phyloP scores from a whole-genome alignment of 2,888 invertebrate species.

The Chrysopilus asiliformis region DNA sequence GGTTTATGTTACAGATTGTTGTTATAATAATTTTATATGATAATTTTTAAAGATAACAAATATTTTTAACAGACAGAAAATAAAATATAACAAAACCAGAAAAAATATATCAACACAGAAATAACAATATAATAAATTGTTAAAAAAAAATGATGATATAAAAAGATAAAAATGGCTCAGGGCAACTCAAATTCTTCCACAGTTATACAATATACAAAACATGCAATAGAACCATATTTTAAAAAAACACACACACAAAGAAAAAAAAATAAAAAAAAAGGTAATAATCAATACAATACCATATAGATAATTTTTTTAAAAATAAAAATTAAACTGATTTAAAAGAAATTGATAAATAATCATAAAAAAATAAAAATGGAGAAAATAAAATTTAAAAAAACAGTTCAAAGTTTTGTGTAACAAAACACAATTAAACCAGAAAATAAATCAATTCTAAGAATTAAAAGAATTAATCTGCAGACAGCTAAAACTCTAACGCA shows the following conservation, averaged over 20 bases:
- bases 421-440: too few species aligned
- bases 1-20: too few species aligned
- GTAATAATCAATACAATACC: too few species aligned
- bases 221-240: conserved; percentile 20
- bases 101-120: conserved; percentile 2
- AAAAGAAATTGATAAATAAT: conserved; percentile 12
- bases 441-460: too few species aligned
- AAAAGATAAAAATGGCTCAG: conserved; percentile 29
- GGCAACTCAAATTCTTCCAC: conserved; percentile 39
- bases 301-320: conserved; percentile 10
- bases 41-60: too few species aligned
- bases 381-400: conserved; percentile 7
- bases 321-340: conserved; percentile 9
- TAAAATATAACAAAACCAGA: background rate
- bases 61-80: conserved; percentile 3
- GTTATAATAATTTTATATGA: too few species aligned
- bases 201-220: conserved; percentile 16
- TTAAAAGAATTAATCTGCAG: too few species aligned
- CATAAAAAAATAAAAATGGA: conserved; percentile 7
- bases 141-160: conserved; percentile 1
- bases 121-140: background rate
- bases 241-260: conserved; percentile 6
- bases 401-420: conserved; percentile 14
- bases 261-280: conserved; percentile 4
- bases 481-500: too few species aligned